These are phyloP conservation scores for Sabatieria punctata DNA, from an alignment of 2,888 invertebrate genomes.

Conservation along the genomic window DNA sequence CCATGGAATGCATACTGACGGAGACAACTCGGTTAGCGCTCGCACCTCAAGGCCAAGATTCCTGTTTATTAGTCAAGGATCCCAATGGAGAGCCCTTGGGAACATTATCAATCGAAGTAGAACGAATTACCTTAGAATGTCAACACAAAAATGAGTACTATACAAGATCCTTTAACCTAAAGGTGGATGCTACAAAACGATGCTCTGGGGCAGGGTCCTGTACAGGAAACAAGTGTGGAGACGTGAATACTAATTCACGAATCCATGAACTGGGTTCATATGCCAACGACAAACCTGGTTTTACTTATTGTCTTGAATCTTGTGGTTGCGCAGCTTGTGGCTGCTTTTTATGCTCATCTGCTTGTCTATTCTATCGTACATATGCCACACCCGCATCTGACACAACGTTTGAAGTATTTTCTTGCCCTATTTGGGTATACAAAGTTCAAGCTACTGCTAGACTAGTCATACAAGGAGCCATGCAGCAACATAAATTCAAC, in stretches of 20 bases:
- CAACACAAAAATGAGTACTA: neutral
- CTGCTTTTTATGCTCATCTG: neutral
- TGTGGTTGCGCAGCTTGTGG: neutral
- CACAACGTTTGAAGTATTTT: slow-evolving; percentile 2
- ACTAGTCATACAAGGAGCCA: neutral
- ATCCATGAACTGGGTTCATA: neutral
- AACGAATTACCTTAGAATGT: neutral
- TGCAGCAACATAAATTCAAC: neutral
- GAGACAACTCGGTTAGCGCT: neutral
- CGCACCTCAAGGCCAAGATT: neutral
- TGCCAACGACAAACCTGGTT: neutral
- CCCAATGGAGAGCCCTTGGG: neutral
- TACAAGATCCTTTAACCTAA: no score
- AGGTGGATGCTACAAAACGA: no score
- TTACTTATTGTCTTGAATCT: neutral
- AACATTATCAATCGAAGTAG: neutral
- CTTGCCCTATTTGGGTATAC: neutral
- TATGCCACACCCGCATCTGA: neutral
- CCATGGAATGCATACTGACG: neutral
- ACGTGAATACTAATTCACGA: neutral
- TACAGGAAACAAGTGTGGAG: neutral
- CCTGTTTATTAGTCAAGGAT: neutral
- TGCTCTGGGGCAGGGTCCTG: neutral
- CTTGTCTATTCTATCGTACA: neutral
- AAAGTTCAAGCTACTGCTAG: neutral